These are phyloP conservation scores for Hoplodrina blanda DNA, from an alignment of 2,888 invertebrate genomes.

Conservation along the genomic window DNA sequence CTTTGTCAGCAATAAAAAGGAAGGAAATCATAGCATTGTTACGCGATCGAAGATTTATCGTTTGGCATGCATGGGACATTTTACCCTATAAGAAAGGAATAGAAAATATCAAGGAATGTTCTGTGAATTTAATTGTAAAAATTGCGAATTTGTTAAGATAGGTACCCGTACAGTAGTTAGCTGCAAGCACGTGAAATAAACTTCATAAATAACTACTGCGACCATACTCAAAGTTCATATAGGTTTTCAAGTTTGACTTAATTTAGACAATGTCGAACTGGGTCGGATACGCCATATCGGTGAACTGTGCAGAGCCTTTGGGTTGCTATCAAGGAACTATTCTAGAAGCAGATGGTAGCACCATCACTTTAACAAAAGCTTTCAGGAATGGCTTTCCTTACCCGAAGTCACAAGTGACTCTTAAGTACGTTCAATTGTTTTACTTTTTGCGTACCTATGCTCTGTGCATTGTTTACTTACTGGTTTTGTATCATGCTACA, in stretches of 20 bases:
- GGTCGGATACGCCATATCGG: slow-evolving; percentile 95
- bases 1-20: too few relatives aligned
- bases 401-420: slow-evolving; percentile 86
- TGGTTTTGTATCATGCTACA: slow-evolving; percentile 72
- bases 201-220: slow-evolving; percentile 11
- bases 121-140: not conserved
- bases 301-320: slow-evolving; percentile 94
- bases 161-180: slow-evolving; percentile 26
- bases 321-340: slow-evolving; percentile 96
- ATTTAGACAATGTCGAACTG: slow-evolving; percentile 89
- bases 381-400: slow-evolving; percentile 94
- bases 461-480: not conserved
- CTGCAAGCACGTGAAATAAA: slow-evolving; percentile 30
- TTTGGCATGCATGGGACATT: not conserved
- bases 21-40: too few relatives aligned
- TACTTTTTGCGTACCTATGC: not conserved
- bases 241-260: slow-evolving; percentile 6
- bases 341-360: slow-evolving; percentile 92
- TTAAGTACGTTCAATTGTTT: slow-evolving; percentile 78
- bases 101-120: not conserved
- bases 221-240: slow-evolving; percentile 1
- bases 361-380: slow-evolving; percentile 94
- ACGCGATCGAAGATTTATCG: too few relatives aligned
- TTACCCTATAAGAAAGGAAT: not conserved
- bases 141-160: slow-evolving; percentile 3